Base-by-base conservation (phyloP, 2,113 vertebrate species). In the Hypomesus transpacificus region DNA sequence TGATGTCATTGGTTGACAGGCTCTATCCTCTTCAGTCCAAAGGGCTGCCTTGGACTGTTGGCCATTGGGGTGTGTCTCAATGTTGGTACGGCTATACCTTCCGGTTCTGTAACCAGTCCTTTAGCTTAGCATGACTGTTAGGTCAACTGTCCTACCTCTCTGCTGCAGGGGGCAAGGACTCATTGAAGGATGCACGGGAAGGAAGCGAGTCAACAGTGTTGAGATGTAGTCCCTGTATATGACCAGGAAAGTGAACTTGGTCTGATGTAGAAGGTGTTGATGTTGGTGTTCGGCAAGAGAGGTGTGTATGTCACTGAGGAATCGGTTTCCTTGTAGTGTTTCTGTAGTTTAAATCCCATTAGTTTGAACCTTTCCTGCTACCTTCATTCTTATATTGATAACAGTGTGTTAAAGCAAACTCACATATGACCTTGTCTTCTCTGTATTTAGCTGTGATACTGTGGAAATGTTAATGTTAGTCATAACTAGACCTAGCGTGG, bases 1-100 rank as follows among this genome's bases (percentile, higher is more conserved):
- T 68, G n/a, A 28, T 81, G 73, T 84, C 79, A 92, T 88, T 91
- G 88, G 88, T 83, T 72, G 59, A 67, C 77, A 2, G 14, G 74
- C 70, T 59, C 59, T 11, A 75, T 81, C 81, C 76, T 75, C 68
- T 68, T 68, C 61, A 69, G 74, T 57, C n/a, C 51, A 57, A 62
- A 70, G 20, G 3, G 16, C 67, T n/a, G n/a, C n/a, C n/a, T 46
- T 53, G 63, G 58, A 69, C 58, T 59, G 53, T 16, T 84, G 62
- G 63, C 72, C 75, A 84, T 71, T 75, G 22, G 75, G n/a, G 24
- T 5, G 22, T 21, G 54, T 67, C 58, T 71, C 67, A 4, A 11
- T 60, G 34, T 9, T 28, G 8, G 11, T 21, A 24, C 3, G 66
- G 71, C 73, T 76, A 73, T 52, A 9, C 21, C 21, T 52, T 67